phyloP scores from a whole-genome alignment of 1,140 invertebrate species.

The Steinernema feltiae region DNA sequence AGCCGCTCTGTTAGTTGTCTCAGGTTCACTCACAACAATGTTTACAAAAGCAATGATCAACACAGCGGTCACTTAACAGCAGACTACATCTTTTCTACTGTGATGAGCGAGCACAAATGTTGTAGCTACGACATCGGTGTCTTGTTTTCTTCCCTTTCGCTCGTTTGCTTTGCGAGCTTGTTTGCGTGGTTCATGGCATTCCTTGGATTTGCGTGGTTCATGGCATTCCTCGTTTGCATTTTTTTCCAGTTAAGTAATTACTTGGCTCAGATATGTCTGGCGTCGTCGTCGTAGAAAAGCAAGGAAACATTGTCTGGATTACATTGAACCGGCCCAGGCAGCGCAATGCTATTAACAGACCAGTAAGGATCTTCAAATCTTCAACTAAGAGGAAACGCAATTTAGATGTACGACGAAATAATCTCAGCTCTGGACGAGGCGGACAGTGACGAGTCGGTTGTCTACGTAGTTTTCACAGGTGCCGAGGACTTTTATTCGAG shows the following conservation, averaged over 20 bases:
- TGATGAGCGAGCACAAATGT: not conserved
- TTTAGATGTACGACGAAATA: constrained; percentile 34
- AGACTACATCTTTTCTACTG: too few species aligned
- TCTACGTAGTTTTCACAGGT: constrained; percentile 36
- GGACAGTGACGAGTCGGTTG: constrained; percentile 19
- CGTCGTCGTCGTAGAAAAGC: constrained; percentile 20
- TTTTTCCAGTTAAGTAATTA: not conserved
- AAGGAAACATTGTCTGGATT: constrained; percentile 17
- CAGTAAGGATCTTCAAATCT: constrained; percentile 25
- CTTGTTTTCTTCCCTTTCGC: not conserved
- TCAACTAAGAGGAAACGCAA: not conserved
- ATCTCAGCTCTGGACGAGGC: constrained; percentile 20
- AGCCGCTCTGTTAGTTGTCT: too few species aligned
- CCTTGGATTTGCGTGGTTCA: too few species aligned
- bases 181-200: not conserved
- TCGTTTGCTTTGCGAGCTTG: not conserved
- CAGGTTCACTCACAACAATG: too few species aligned
- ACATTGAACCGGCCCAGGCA: constrained; percentile 20
- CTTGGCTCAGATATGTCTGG: constrained; percentile 20
- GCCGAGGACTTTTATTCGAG: constrained; percentile 74
- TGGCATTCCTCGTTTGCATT: not conserved
- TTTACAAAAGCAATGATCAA: too few species aligned
- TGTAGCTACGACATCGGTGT: not conserved
- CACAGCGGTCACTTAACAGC: too few species aligned
- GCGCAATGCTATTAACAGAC: constrained; percentile 22